phyloP scores from a whole-genome alignment of 2,113 vertebrate genomes.

The Casuarius casuarius region DNA sequence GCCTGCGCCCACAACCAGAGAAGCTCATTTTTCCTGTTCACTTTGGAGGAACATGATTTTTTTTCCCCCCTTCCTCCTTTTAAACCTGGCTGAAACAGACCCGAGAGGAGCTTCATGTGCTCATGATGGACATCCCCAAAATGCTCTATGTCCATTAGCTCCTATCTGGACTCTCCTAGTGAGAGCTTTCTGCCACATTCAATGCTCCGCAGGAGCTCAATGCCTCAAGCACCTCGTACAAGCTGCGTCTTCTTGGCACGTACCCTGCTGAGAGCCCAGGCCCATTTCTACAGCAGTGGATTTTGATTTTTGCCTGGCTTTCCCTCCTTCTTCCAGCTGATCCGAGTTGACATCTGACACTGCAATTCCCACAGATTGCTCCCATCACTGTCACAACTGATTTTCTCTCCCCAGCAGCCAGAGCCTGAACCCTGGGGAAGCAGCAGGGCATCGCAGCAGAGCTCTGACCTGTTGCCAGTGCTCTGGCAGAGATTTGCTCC shows the following conservation, averaged over 20 bases:
- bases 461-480: not conserved
- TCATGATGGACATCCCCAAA: accelerated
- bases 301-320: not conserved
- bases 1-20: not conserved
- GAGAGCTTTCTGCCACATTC: not conserved
- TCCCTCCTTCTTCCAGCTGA: not conserved
- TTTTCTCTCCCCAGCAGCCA: not conserved
- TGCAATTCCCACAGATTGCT: not conserved
- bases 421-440: not conserved
- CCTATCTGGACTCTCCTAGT: not conserved
- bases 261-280: not conserved
- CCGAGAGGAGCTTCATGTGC: accelerated
- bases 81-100: not conserved
- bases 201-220: not conserved
- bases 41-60: too few species aligned
- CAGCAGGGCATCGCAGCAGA: not conserved
- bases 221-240: not conserved
- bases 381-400: not conserved
- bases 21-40: not conserved
- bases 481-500: not conserved
- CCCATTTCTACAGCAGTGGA: not conserved
- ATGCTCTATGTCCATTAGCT: not conserved
- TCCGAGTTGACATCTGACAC: not conserved
- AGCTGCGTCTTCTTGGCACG: not conserved
- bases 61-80: not conserved